Percentiles rank a stretch among this genome's conserved stretches.
Evolutionary conservation across 2,888 invertebrate species (phyloP).

Genomic region (Rhogogaster chlorosoma): DNA sequence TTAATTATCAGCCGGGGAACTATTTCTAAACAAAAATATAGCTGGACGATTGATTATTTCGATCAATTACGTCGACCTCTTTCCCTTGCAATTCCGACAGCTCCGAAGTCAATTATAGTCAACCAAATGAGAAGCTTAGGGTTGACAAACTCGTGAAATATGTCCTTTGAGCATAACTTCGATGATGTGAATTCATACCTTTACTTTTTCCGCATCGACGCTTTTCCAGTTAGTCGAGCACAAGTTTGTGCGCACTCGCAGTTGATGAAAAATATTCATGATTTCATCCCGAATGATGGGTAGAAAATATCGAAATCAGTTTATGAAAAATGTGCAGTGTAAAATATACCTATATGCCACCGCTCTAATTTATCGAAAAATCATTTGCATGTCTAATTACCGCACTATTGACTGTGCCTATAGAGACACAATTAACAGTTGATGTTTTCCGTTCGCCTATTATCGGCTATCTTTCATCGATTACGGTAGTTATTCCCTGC

Average conservation of each 20-base stretch:
- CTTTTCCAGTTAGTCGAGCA: background rate
- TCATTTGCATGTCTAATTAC: background rate
- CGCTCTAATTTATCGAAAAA: background rate
- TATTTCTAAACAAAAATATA: conserved; percentile 3
- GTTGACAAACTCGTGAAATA: background rate
- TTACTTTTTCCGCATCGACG: background rate
- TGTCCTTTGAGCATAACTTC: background rate
- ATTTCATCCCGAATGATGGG: background rate
- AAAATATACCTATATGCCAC: background rate
- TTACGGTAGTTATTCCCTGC: conserved; percentile 9
- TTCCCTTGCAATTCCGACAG: background rate
- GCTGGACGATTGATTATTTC: background rate
- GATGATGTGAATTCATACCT: background rate
- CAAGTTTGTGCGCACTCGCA: background rate
- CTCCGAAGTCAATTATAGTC: background rate
- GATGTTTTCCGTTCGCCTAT: background rate
- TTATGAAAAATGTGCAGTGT: background rate
- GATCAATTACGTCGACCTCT: background rate
- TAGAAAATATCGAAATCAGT: background rate
- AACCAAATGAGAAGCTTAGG: background rate
- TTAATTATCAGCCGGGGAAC: background rate
- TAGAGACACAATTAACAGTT: background rate
- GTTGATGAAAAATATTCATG: background rate
- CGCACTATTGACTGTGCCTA: background rate
- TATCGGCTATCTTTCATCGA: background rate